Percentiles rank a stretch among this genome's conserved stretches.
phyloP scores from a whole-genome alignment of 2,113 vertebrate genomes.

The Sceloporus tristichus region DNA sequence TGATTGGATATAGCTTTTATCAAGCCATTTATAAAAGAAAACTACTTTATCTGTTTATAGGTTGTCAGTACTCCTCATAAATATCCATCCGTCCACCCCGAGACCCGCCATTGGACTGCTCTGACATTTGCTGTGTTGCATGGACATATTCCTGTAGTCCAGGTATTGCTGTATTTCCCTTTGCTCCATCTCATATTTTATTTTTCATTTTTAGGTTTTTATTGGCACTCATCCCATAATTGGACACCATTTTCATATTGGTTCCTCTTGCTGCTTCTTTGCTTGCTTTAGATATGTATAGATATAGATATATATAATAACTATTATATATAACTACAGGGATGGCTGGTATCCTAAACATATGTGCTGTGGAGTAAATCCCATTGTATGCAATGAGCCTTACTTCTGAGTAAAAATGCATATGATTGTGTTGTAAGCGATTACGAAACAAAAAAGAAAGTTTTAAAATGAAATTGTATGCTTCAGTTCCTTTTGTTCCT shows the following conservation, averaged over 20 bases:
- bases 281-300: constrained; percentile 52
- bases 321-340: constrained; percentile 49
- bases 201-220: constrained; percentile 69
- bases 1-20: constrained; percentile 66
- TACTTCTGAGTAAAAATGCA: constrained; percentile 10
- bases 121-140: constrained; percentile 99
- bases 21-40: constrained; percentile 72
- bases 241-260: constrained; percentile 77
- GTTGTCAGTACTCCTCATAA: constrained; percentile 98
- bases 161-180: constrained; percentile 88
- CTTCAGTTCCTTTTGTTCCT: constrained; percentile 70
- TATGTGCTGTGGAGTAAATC: neutral
- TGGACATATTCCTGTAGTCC: constrained; percentile 98
- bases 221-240: constrained; percentile 56
- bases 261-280: constrained; percentile 72
- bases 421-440: constrained; percentile 63
- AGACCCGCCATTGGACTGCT: constrained; percentile 98
- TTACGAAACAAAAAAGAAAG: constrained; percentile 71
- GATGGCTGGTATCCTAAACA: constrained; percentile 26
- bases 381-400: neutral
- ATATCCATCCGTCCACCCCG: constrained; percentile 97
- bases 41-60: constrained; percentile 89
- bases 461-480: constrained; percentile 67
- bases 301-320: constrained; percentile 57
- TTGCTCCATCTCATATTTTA: constrained; percentile 75